Evolutionary conservation across 2,888 invertebrate genomes (phyloP).

Genomic region (Willowsia nigromaculata): DNA sequence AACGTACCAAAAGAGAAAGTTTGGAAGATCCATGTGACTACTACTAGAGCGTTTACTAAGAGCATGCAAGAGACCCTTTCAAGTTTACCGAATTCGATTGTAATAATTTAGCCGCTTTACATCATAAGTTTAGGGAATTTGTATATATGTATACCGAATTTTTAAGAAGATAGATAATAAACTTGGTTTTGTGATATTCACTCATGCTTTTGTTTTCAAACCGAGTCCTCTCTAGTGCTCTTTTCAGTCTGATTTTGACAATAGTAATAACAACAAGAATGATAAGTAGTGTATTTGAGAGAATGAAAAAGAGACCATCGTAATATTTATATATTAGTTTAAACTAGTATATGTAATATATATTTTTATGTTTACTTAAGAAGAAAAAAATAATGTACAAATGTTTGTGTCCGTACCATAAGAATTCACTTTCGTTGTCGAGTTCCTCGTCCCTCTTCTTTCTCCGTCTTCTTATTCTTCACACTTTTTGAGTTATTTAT

Average conservation of each 20-base stretch:
- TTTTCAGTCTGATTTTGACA: constrained; percentile 32
- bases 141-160: constrained; percentile 27
- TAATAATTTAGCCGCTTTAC: too few species aligned
- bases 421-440: constrained; percentile 15
- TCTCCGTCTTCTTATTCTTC: not conserved
- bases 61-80: too few species aligned
- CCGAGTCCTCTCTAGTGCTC: not conserved
- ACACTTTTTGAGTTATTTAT: not conserved
- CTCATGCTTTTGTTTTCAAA: constrained; percentile 26
- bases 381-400: not conserved
- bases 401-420: constrained; percentile 21
- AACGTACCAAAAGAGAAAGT: not conserved
- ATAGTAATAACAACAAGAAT: constrained; percentile 16
- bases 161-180: not conserved
- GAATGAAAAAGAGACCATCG: not conserved
- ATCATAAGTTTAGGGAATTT: too few species aligned
- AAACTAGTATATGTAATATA: not conserved
- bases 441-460: not conserved
- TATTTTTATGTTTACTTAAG: not conserved
- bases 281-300: not conserved
- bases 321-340: not conserved
- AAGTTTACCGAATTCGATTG: too few species aligned
- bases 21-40: not conserved
- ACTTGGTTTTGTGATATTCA: not conserved
- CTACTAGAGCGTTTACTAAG: not conserved